Base-by-base conservation (phyloP, 2,113 vertebrate genomes). In the Epinephelus cyanopodus region DNA sequence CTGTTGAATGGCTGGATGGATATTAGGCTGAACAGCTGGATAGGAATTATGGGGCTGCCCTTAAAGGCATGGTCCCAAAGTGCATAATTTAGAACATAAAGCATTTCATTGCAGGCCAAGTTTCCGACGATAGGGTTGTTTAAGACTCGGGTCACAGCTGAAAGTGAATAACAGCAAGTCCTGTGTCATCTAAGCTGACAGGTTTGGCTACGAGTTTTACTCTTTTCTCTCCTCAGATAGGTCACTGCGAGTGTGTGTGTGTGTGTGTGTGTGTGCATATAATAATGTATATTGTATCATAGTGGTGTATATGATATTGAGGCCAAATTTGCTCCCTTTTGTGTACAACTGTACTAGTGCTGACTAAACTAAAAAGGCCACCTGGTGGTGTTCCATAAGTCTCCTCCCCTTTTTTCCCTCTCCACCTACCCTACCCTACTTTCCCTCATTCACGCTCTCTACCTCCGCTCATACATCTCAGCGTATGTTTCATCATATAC, bases 71-170 rank as follows among this genome's bases (percentile, higher is more conserved):
- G 82, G 90, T 89, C 92, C 90, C 90, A 91, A 76, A 73, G 88
- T 81, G 84, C 86, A 86, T 87, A 67, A 93, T 90, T 92, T 89
- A 90, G 60, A 90, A 85, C 86, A 87, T 79, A 83, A 89, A 92
- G 83, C 79, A 81, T 89, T 89, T 89, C 81, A 82, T 67, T 83
- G 60, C 84, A 19, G 65, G 84, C 81, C 79, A 91, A 86, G 70
- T 91, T 91, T 86, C 76, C 64, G 19, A 79, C 62, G 76, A 75
- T 53, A 45, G 29, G 64, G 29, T 52, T 74, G 77, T 81, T 81
- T 52, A 64, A 75, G 47, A 72, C 66, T 54, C 60, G 21, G 60
- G 79, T 83, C 72, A 75, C 23, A 66, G 72, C n/a, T 81, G 64
- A 71, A 81, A 79, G 87, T 79, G 39, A 84, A 90, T 77, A 70